A percentile compares a stretch with the other conserved stretches of the same genome.
These are phyloP conservation scores for Tachypleus tridentatus DNA, from an alignment of 1,140 invertebrate genomes.

Conservation along the genomic window DNA sequence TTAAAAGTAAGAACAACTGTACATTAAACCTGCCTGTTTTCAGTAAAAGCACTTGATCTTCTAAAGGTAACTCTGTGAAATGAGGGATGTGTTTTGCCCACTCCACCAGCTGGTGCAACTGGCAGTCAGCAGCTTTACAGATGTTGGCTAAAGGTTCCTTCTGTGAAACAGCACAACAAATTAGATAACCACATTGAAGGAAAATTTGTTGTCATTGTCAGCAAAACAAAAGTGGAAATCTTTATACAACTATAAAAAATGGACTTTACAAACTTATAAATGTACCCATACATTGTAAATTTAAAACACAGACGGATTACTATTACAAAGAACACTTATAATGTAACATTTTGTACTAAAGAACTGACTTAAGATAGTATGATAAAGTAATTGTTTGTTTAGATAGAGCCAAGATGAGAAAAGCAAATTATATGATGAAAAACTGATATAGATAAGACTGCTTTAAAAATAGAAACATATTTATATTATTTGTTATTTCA, in stretches of 20 bases:
- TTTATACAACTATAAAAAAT: neutral
- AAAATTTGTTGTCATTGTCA: neutral
- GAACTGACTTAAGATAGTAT: no score
- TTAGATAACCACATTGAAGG: neutral
- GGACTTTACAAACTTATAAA: neutral
- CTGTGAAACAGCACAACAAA: constrained; percentile 5
- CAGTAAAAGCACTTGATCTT: constrained; percentile 82
- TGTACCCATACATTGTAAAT: no score
- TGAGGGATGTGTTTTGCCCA: constrained; percentile 94
- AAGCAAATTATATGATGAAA: no score
- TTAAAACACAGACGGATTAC: no score
- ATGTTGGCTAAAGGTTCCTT: constrained; percentile 48
- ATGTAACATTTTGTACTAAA: no score
- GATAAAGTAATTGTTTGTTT: no score
- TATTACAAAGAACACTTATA: no score
- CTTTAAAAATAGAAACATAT: no score
- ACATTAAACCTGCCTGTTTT: constrained; percentile 47
- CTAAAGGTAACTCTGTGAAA: constrained; percentile 76
- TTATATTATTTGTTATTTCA: no score
- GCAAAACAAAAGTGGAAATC: neutral
- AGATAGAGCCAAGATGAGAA: no score
- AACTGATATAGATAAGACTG: no score
- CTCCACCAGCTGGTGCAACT: constrained; percentile 84
- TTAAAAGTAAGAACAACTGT: no score
- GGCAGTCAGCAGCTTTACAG: constrained; percentile 69